Evolutionary conservation across 2,888 invertebrate genomes (phyloP).

Genomic region (Platypus cylindrus): DNA sequence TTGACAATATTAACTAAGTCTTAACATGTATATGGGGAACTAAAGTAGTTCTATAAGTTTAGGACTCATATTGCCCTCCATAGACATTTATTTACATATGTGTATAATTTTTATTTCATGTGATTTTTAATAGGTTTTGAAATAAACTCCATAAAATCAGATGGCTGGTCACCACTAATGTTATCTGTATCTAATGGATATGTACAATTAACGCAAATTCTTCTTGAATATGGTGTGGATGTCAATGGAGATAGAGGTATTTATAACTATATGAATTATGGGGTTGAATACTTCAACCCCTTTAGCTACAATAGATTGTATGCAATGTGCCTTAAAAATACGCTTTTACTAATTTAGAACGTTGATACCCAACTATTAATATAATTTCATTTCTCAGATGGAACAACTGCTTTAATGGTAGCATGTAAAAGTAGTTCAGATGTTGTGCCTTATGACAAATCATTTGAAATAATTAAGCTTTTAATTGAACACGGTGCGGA

Average conservation of each 20-base stretch:
- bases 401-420: conserved; percentile 50
- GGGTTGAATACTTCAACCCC: too few relatives aligned
- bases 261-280: conserved; percentile 35
- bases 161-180: conserved; percentile 49
- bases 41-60: too few relatives aligned
- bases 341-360: not conserved
- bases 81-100: too few relatives aligned
- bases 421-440: conserved; percentile 44
- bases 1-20: not conserved
- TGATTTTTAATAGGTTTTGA: conserved; percentile 21
- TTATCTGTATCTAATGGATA: conserved; percentile 47
- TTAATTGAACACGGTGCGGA: conserved; percentile 42
- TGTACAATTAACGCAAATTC: conserved; percentile 37
- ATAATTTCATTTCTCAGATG: conserved; percentile 36
- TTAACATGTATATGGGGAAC: too few relatives aligned
- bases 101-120: not conserved
- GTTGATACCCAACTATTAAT: not conserved
- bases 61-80: too few relatives aligned
- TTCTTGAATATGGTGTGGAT: conserved; percentile 45
- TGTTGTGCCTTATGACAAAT: conserved; percentile 35
- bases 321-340: too few relatives aligned
- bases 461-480: conserved; percentile 28
- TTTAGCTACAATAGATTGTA: too few relatives aligned
- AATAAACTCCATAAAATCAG: conserved; percentile 36
- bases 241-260: conserved; percentile 34